These are phyloP conservation scores for Tipula unca DNA, from an alignment of 2,888 invertebrate genomes.

Conservation along the genomic window DNA sequence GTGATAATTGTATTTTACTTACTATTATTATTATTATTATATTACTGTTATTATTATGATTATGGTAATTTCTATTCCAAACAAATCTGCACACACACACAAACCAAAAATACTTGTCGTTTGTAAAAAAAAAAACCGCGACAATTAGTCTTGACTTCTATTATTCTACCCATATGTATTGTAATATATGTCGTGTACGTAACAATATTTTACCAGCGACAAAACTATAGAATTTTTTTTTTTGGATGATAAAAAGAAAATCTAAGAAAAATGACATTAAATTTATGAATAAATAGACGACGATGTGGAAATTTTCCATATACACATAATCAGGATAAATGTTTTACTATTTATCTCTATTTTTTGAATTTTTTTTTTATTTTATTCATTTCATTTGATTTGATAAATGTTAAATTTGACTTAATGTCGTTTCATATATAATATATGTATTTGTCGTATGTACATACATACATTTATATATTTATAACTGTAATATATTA, in stretches of 20 bases:
- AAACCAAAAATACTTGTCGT: neutral
- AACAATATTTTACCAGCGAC: neutral
- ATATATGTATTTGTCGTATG: neutral
- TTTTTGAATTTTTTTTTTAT: neutral
- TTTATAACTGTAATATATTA: neutral
- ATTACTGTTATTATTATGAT: neutral
- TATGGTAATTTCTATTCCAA: neutral
- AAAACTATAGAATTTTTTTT: neutral
- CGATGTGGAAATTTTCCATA: neutral
- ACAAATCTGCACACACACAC: neutral
- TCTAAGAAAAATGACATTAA: neutral
- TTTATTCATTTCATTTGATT: constrained; percentile 14
- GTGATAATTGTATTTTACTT: neutral
- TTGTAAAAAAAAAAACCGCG: neutral
- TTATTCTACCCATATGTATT: neutral
- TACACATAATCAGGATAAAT: constrained; percentile 4
- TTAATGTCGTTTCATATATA: neutral
- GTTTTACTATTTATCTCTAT: neutral
- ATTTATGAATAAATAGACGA: constrained; percentile 9
- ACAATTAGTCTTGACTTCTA: neutral
- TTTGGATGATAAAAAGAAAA: neutral
- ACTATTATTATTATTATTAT: neutral
- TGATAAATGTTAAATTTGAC: constrained; percentile 8
- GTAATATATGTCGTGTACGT: neutral
- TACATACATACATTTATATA: neutral